Base-by-base conservation (phyloP, 2,797 vertebrate species). In the Coilia nasus region DNA sequence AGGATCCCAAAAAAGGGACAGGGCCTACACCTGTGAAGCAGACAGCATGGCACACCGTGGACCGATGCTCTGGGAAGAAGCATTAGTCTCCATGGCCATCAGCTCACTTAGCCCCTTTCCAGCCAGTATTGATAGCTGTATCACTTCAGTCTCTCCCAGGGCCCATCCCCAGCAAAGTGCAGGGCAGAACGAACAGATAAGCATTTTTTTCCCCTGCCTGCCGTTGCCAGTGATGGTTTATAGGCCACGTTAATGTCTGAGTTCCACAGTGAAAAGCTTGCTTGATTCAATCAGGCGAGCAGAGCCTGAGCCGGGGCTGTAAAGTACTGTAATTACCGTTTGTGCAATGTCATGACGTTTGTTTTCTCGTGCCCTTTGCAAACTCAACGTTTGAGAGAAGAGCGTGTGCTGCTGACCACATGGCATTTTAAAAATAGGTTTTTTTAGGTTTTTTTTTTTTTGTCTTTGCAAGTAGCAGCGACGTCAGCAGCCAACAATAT, bases 251-350 rank as follows among this genome's bases (percentile, higher is more conserved):
- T 93, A 93, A 93, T 93, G 91, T 90, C 87, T 88, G 91, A 92
- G 85, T 90, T 93, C 91, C 85, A 88, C 90, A 87, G 89, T 83
- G 87, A 90, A 93, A 86, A 90, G 88, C 91, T 89, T 88, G 82
- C 91, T 91, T 92, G 89, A 93, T 93, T 93, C 91, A 92, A 93
- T 94, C 92, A 93, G 88, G 91, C 92, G 83, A 88, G 90, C 90
- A 56, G 90, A 78, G 71, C 19, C 7, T 7, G 46, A 3, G 31
- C 6, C 12, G 87, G 90, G 92, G 91, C 91, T 90, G 89, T 93
- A 90, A 93, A 93, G 93, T 92, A 92, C 92, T 94, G 93, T 92
- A 92, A 93, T 94, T 94, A 92, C 88, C 88, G 90, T 93, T 93
- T 95, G 93, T 94, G 94, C 94, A 91, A 89, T 89, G 93, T 94